phyloP scores from a whole-genome alignment of 1,140 invertebrate genomes.

The Apis mellifera region Amel_HAv3.1 CM009943.2:9838501-9839000 shows the following conservation, averaged over 20 bases:
- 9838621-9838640: neutral
- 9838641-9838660: no score
- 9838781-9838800: neutral
- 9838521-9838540: no score
- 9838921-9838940: constrained; percentile 42
- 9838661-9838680: neutral
- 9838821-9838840: no score
- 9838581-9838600: neutral
- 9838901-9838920: constrained; percentile 43
- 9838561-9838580: neutral
- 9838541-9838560: no score
- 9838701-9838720: neutral
- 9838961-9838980: constrained; percentile 42
- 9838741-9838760: constrained; percentile 2
- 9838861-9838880: constrained; percentile 8
- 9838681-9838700: constrained; percentile 9
- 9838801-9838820: constrained; percentile 6
- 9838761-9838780: neutral
- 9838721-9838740: neutral
- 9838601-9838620: neutral
- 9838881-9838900: neutral
- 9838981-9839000: constrained; percentile 54
- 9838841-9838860: neutral
- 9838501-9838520: no score
- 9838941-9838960: constrained; percentile 49